Percentiles rank a stretch among this genome's conserved stretches.
phyloP scores from a whole-genome alignment of 1,140 invertebrate species.

The Chelonus insularis region DNA sequence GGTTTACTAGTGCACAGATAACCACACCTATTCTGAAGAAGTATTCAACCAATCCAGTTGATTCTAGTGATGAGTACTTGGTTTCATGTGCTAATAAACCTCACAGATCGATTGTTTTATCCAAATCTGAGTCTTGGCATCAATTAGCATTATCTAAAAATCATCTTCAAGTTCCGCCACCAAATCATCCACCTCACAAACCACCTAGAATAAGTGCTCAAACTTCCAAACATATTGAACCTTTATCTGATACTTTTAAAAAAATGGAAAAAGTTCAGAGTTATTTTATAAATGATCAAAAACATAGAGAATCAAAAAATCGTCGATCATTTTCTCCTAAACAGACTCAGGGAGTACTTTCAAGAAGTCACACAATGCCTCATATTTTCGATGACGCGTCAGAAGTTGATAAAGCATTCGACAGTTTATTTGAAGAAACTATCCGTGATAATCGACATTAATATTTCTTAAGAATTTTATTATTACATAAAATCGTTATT shows the following conservation, averaged over 20 bases:
- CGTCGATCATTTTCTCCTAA: constrained; percentile 30
- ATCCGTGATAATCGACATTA: constrained; percentile 45
- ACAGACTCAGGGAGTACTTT: constrained; percentile 52
- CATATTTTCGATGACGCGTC: constrained; percentile 68
- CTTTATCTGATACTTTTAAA: constrained; percentile 70
- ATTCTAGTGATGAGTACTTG: constrained; percentile 55
- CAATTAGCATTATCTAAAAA: constrained; percentile 59
- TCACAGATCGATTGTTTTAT: constrained; percentile 60
- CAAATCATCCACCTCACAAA: constrained; percentile 49
- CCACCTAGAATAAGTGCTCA: constrained; percentile 71
- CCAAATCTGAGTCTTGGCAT: constrained; percentile 81
- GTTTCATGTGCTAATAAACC: constrained; percentile 48
- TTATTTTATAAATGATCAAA: constrained; percentile 63
- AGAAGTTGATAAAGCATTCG: constrained; percentile 77
- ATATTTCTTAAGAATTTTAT: no score
- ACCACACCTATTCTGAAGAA: constrained; percentile 18
- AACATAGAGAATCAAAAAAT: constrained; percentile 32
- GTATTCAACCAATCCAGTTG: constrained; percentile 35
- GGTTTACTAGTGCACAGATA: constrained; percentile 37
- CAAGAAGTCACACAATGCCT: constrained; percentile 75
- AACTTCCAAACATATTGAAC: constrained; percentile 29
- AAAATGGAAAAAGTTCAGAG: constrained; percentile 79
- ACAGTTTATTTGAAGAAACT: constrained; percentile 68
- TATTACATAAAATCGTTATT: no score
- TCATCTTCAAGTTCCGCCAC: constrained; percentile 40